phyloP scores from a whole-genome alignment of 2,888 invertebrate genomes.

The Phortica magna region DNA sequence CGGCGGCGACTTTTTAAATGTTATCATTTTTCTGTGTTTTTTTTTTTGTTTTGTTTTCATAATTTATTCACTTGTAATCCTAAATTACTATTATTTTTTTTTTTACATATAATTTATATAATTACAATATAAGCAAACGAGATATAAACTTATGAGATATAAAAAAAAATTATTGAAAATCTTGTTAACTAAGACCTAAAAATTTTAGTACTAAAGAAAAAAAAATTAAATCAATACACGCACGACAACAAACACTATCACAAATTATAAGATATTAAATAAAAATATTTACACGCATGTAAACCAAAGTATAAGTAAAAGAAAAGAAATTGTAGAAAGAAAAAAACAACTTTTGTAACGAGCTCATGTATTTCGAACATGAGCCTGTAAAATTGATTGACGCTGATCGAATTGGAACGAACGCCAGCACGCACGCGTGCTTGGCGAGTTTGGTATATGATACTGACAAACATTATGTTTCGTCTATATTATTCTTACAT shows the following conservation, averaged over 20 bases:
- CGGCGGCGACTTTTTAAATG: slow-evolving; percentile 59
- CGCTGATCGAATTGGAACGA: no score
- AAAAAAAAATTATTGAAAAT: not conserved
- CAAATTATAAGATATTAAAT: not conserved
- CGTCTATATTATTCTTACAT: no score
- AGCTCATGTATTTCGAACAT: no score
- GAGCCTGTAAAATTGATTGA: no score
- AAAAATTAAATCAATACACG: not conserved
- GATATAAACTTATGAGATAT: slow-evolving; percentile 1
- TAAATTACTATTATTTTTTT: not conserved
- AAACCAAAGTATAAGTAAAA: no score
- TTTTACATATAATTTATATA: not conserved
- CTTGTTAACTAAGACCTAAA: not conserved
- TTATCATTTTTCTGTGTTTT: not conserved
- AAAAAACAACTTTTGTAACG: no score
- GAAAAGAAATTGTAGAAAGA: no score
- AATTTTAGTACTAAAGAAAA: not conserved
- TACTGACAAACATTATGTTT: no score
- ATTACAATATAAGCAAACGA: not conserved
- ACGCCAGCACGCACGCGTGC: no score
- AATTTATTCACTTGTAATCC: not conserved
- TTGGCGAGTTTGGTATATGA: no score
- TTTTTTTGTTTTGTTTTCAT: not conserved
- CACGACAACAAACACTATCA: not conserved
- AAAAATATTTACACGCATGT: not conserved